Evolutionary conservation across 2,113 vertebrate genomes (phyloP).

Genomic region (Tragelaphus scriptus): DNA sequence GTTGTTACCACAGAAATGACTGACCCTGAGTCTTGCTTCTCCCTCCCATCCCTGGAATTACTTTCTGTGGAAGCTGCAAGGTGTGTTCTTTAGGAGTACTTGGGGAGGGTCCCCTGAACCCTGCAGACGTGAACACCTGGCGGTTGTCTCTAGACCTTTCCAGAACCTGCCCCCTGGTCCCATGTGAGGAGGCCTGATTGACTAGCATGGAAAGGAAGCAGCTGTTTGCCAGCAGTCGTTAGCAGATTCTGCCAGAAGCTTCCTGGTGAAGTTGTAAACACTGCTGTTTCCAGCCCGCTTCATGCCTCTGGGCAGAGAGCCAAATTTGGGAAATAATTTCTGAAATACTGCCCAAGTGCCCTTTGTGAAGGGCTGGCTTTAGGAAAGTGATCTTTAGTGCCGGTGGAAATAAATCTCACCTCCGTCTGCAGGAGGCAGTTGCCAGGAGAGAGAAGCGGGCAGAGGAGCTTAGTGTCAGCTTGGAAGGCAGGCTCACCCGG

Average conservation of each 20-base stretch:
- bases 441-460: background rate
- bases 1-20: background rate
- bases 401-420: background rate
- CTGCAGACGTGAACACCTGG: background rate
- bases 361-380: background rate
- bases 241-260: conserved; percentile 17
- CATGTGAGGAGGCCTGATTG: background rate
- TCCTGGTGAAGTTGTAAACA: conserved; percentile 38
- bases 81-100: background rate
- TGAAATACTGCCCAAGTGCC: background rate
- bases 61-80: background rate
- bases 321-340: conserved; percentile 29
- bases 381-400: background rate
- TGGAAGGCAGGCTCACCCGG: background rate
- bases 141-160: background rate
- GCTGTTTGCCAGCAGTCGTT: conserved; percentile 34
- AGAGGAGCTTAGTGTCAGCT: background rate
- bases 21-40: background rate
- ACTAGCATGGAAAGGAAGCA: conserved; percentile 25
- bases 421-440: background rate
- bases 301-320: conserved; percentile 1
- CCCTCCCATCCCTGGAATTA: background rate
- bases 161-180: background rate
- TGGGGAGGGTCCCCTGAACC: background rate
- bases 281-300: background rate